Base-by-base conservation (phyloP, 1,140 invertebrate genomes). In the Drosophila paulistorum region DNA sequence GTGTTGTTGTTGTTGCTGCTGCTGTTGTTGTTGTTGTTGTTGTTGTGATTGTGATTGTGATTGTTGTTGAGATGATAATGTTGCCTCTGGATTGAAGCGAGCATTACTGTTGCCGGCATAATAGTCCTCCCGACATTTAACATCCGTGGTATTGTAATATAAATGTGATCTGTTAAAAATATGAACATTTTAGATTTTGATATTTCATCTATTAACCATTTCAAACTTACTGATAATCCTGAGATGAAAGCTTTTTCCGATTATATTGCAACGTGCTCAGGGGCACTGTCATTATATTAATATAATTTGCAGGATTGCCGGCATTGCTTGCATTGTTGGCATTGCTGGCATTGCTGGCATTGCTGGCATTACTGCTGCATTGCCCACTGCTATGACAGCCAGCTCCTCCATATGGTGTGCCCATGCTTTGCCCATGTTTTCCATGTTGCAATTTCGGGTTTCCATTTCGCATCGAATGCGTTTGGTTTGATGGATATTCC, bases 161-260 rank as follows among this genome's bases (percentile, higher is more conserved):
- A 91, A 63, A 45, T 91, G 90, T 57, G 90, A 85, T 66, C 90
- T 91, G 58, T 30, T 45, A 54, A 37, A 48, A 7, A 9, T 4
- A 64, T 7, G 6, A 9, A 0, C 57, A 48, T 7, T 5, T 7
- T 26, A 0, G 17, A 39, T 51, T 33, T 10, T 26, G 17, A 23
- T 17, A 65, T 41, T 37, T 14, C 1, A 30, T 30, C 30, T 30
- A 30, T 30, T 6, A 7, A 10, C 0, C 2, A 11, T 3, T 3
- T 58, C n/a, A 13, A 11, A 81, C 91, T 89, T 80, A 92, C 91
- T 92, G 91, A 64, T 91, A 91, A 42, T 92, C 91, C 61, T 92
- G 91, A 57, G 91, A 69, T 65, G 83, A 68, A 37, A 87, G 68
- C 67, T 92, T 92, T 60, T 91, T 79, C 41, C 91, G 89, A 74